A percentile compares a stretch with the other conserved stretches of the same genome.
Evolutionary conservation across 1,140 invertebrate genomes (phyloP).

Genomic region (Drosophila biarmipes): DNA sequence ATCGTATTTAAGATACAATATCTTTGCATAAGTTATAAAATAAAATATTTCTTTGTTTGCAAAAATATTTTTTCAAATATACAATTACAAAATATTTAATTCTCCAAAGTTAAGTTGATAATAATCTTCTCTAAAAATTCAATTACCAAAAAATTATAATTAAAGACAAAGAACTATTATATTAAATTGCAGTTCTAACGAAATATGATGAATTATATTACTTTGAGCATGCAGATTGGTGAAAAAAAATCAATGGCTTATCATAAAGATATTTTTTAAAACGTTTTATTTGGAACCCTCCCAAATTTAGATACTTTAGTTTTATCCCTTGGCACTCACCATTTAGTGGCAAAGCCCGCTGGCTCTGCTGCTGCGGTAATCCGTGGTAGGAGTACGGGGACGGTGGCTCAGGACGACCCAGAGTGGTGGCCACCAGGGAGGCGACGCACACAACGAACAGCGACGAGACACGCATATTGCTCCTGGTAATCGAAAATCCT

Average conservation of each 20-base stretch:
- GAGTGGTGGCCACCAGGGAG: constrained; percentile 84
- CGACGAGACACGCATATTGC: constrained; percentile 70
- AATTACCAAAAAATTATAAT: too few relatives aligned
- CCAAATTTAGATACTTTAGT: neutral
- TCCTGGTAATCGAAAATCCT: constrained; percentile 47
- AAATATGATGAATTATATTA: too few relatives aligned
- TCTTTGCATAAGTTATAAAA: neutral
- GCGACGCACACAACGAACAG: constrained; percentile 85
- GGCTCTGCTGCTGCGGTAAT: constrained; percentile 83
- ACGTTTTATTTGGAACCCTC: neutral
- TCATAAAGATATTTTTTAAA: neutral
- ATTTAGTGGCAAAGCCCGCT: constrained; percentile 70
- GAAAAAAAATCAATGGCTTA: neutral
- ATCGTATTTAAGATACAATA: neutral
- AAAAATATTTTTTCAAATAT: too few relatives aligned
- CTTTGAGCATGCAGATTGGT: too few relatives aligned
- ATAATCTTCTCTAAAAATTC: too few relatives aligned
- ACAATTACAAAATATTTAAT: too few relatives aligned
- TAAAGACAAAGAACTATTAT: too few relatives aligned
- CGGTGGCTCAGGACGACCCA: constrained; percentile 86
- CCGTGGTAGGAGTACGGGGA: constrained; percentile 86
- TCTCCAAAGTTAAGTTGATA: too few relatives aligned
- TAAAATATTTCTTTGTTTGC: neutral
- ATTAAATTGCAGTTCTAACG: too few relatives aligned
- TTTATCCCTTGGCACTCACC: constrained; percentile 49